Conservation (phyloP, 2,113 vertebrate genomes). For the Arizona elegans region DNA sequence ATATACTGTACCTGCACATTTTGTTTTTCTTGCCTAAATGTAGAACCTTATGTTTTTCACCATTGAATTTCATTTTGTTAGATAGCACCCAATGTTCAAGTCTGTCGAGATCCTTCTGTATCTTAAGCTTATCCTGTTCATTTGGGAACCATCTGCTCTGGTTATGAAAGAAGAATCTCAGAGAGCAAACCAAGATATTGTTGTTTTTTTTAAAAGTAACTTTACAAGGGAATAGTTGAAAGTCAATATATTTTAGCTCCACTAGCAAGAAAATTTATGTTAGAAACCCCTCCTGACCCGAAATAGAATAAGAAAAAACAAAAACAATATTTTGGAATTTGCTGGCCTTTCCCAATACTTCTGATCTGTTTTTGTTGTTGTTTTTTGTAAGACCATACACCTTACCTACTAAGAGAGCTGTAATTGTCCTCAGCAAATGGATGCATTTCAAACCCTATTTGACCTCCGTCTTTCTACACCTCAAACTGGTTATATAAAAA, state of each 20-base stretch:
- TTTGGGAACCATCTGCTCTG: neutral
- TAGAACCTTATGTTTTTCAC: no score
- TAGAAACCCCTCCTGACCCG: no score
- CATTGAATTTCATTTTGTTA: no score
- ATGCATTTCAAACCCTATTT: neutral
- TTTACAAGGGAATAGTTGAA: neutral
- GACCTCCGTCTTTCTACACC: neutral
- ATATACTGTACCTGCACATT: no score
- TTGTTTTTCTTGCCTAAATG: no score
- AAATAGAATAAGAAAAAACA: neutral
- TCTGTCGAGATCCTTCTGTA: no score
- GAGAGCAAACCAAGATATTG: neutral
- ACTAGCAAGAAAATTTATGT: neutral
- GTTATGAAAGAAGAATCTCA: neutral
- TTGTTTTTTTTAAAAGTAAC: neutral
- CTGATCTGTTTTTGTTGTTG: no score
- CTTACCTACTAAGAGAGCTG: neutral
- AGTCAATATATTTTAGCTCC: neutral
- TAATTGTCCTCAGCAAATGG: neutral
- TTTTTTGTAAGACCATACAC: neutral
- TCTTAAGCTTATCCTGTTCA: neutral
- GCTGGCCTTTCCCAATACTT: neutral
- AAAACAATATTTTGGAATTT: neutral
- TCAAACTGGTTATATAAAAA: neutral
- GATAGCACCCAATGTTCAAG: no score